Evolutionary conservation across 2,888 invertebrate species (phyloP).

Genomic region (Synanthedon andrenaeformis): DNA sequence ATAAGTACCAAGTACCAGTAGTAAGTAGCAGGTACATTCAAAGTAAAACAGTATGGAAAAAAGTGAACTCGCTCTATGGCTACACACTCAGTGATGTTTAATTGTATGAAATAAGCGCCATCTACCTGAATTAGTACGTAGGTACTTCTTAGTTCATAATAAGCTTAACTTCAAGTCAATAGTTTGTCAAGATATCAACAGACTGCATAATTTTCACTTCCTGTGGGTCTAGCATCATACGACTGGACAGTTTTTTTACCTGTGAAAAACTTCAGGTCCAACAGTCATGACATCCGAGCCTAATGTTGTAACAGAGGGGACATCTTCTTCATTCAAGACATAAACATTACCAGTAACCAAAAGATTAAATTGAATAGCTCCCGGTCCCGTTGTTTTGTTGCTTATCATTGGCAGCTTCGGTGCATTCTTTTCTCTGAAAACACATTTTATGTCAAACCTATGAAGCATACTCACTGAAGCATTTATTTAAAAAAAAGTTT

Average conservation of each 20-base stretch:
- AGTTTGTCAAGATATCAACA: no score
- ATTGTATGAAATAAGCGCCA: no score
- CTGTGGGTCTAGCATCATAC: no score
- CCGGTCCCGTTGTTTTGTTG: slow-evolving; percentile 74
- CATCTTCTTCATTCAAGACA: slow-evolving; percentile 76
- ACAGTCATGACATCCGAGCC: slow-evolving; percentile 74
- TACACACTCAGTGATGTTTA: no score
- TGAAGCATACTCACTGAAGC: background rate
- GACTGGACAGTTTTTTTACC: slow-evolving; percentile 26
- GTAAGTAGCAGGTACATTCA: no score
- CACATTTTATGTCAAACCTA: background rate
- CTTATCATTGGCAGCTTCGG: slow-evolving; percentile 71
- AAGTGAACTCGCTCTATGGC: no score
- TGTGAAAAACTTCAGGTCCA: slow-evolving; percentile 68
- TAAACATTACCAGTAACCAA: slow-evolving; percentile 71
- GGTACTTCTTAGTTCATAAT: no score
- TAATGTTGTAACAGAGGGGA: slow-evolving; percentile 76
- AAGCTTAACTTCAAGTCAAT: no score
- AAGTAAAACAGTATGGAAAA: no score
- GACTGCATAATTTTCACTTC: no score
- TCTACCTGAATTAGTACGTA: no score
- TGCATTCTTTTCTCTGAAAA: slow-evolving; percentile 42
- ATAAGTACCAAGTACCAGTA: no score
- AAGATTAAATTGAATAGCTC: slow-evolving; percentile 64
- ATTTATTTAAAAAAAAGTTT: background rate